Base-by-base conservation (phyloP, 35 echinoderm and acorn worm genomes). In the Amphiura filiformis region DNA sequence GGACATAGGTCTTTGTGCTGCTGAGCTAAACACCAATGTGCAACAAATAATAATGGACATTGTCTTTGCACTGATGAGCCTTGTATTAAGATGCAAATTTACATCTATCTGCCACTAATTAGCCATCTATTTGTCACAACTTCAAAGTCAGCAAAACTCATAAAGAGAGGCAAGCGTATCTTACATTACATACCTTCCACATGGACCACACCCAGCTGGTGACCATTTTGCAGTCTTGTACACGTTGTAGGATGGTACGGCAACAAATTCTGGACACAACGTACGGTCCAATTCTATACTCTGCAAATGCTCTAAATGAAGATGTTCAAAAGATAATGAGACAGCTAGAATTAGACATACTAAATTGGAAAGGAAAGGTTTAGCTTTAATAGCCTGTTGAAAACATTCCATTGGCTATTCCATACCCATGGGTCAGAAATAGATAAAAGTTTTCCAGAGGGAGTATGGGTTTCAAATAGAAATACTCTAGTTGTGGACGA, bases 171-270 rank as follows among this genome's bases (percentile, higher is more conserved):
- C 28, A 31, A 76, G 1, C 9, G 35, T 31, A 76, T 9, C 28
- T 76, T 76, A 31, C 77, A 32, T 79, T 34, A 31, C 32, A 1
- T 61, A 85, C 83, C 83, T 85, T 37, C 64, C 83, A 56, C 35
- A 23, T 65, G 32, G 32, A 56, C 17, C 35, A 37, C 47, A 65
- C 3, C 44, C 83, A 5, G 83, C 56, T 22, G 83, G 83, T 18
- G 83, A 85, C 83, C 83, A 85, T 40, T 36, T 85, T 30, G 36
- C 83, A 15, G 56, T 85, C 34, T 61, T 56, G 35, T 35, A 56
- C 39, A 52, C 39, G 22, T 7, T 57, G 3, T 64, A 56, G 17
- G 36, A 23, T n/a, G 49, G 34, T 13, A 1, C 64, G 22, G 17
- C 64, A 36, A 23, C n/a, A 61, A 15, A 34, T 57, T 32, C 47